Base-by-base conservation (phyloP, 2,797 vertebrate species). In the Ceyx erithaca region DNA sequence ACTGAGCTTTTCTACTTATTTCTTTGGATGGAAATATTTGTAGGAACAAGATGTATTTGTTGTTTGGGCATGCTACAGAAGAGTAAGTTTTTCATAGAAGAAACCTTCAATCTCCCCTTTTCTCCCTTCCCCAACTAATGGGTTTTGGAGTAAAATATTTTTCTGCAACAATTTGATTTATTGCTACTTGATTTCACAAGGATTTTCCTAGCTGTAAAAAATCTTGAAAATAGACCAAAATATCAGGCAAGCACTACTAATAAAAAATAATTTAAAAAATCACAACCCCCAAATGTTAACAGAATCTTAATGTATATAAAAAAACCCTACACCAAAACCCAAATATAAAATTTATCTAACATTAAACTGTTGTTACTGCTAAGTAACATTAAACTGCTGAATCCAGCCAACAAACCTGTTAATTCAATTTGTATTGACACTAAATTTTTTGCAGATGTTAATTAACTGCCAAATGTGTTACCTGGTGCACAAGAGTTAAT, bases 361-460 rank as follows among this genome's bases (percentile, higher is more conserved):
- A 51, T 26, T 51, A 51, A 51, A 51, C 16, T 26, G 48, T 26
- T 26, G 48, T 51, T 51, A 51, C 48, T 16, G 48, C 5, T 26
- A 51, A 51, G 25, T 51, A 51, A 51, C 25, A 51, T 51, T 26
- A 25, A 51, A 51, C 48, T 51, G 48, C 48, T 28, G 48, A 51
- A 51, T 26, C 13, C 25, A 51, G 48, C 48, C 25, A 51, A 15
- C 48, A 26, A 51, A 51, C 14, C 25, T 51, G 16, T 26, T 51
- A 51, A 51, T 51, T 51, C 25, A 25, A 26, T 76, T 85, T 92
- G 95, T 93, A 43, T 64, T 94, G 52, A 75, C 7, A 30, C 5
- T 77, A 43, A 22, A 6, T 68, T 82, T 73, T 87, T 82, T 87
- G 71, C 61, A 55, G 82, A 20, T 72, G 13, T 80, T 83, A 77